Evolutionary conservation across 1,140 invertebrate genomes (phyloP).

Genomic region (Daktulosphaira vitifoliae): DNA sequence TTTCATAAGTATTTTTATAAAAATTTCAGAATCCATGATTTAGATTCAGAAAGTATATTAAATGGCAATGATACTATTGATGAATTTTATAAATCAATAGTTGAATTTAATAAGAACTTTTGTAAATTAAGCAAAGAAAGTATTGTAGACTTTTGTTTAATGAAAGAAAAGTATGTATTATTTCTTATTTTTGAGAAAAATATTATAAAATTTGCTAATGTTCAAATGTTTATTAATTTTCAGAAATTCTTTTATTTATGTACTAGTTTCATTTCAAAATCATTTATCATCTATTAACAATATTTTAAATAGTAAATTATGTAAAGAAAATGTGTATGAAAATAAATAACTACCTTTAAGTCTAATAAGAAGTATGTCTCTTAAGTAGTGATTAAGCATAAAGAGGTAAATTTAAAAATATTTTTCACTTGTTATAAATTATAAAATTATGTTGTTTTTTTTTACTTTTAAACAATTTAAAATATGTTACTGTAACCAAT

Average conservation of each 20-base stretch:
- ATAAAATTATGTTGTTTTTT: too few relatives aligned
- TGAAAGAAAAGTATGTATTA: conserved; percentile 13
- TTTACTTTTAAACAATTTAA: too few relatives aligned
- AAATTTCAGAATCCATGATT: conserved; percentile 12
- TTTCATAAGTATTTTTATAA: neutral
- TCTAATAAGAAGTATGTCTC: too few relatives aligned
- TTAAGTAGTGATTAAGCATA: too few relatives aligned
- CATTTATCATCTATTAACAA: conserved; percentile 8
- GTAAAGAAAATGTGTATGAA: too few relatives aligned
- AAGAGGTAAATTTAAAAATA: too few relatives aligned
- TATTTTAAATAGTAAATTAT: neutral
- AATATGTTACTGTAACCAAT: too few relatives aligned
- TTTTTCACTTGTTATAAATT: too few relatives aligned
- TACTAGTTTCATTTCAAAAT: conserved; percentile 14
- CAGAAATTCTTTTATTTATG: conserved; percentile 9
- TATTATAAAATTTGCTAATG: too few relatives aligned
- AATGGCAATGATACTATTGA: neutral
- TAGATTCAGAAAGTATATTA: neutral
- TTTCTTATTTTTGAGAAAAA: neutral
- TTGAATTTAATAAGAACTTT: neutral
- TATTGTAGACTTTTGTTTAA: neutral
- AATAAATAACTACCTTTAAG: too few relatives aligned
- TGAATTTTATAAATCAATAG: neutral
- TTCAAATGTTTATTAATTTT: neutral
- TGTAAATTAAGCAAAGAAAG: neutral